Conservation (phyloP, 2,888 invertebrate species). For the Caenorhabditis sp. region DNA sequence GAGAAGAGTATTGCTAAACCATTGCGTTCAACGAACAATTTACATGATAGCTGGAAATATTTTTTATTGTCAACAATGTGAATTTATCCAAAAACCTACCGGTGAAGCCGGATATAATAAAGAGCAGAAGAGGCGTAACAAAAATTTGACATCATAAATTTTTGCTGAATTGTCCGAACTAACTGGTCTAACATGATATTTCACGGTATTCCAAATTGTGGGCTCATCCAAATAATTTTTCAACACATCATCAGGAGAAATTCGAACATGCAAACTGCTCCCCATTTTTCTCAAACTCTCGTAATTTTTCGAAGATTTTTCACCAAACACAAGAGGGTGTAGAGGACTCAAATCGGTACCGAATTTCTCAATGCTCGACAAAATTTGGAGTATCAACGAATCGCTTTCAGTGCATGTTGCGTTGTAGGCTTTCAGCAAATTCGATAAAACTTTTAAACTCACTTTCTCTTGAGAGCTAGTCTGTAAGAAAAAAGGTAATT, state of each 20-base stretch:
- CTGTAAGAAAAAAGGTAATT: conserved; percentile 8
- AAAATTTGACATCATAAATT: conserved; percentile 45
- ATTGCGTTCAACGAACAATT: conserved; percentile 53
- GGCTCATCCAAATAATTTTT: conserved; percentile 23
- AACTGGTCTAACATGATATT: conserved; percentile 36
- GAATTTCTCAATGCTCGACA: conserved; percentile 22
- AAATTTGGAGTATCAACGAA: conserved; percentile 12
- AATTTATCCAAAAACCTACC: conserved; percentile 25
- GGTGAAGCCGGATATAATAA: conserved; percentile 50
- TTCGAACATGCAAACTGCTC: conserved; percentile 49
- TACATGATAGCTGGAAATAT: conserved; percentile 48
- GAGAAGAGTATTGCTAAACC: conserved; percentile 59
- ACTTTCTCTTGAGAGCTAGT: conserved; percentile 12
- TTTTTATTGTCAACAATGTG: background rate
- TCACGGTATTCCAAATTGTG: conserved; percentile 39
- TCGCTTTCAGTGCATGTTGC: conserved; percentile 24
- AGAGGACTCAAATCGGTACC: conserved; percentile 30
- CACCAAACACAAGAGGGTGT: conserved; percentile 55
- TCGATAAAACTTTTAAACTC: conserved; percentile 21
- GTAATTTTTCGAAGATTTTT: conserved; percentile 45
- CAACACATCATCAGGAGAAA: conserved; percentile 54
- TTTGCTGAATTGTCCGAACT: conserved; percentile 24
- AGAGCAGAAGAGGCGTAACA: conserved; percentile 49
- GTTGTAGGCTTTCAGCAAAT: conserved; percentile 18
- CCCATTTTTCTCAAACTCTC: conserved; percentile 51